phyloP scores from a whole-genome alignment of 2,888 invertebrate genomes.

The Drosophila kuntzei region DNA sequence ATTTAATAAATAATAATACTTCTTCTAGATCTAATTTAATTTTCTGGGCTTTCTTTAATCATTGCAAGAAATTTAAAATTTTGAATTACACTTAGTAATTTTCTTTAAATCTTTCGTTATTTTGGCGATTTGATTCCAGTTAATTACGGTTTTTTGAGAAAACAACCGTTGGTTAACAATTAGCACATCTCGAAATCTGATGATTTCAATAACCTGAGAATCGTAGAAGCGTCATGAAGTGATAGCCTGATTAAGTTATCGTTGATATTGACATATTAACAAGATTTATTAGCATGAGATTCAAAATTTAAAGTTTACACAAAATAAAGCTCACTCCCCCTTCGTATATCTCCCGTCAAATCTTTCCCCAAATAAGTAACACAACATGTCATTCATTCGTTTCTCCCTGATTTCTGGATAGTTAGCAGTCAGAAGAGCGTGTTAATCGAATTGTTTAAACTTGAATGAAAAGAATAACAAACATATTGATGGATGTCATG shows the following conservation, averaged over 20 bases:
- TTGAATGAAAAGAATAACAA: conserved; percentile 19
- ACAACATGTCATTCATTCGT: conserved; percentile 30
- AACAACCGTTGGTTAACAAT: conserved; percentile 39
- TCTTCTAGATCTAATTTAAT: no score
- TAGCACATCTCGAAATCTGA: conserved; percentile 53
- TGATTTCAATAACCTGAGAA: conserved; percentile 26
- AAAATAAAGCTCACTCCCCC: conserved; percentile 14
- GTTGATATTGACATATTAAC: conserved; percentile 71
- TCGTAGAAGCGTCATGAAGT: conserved; percentile 34
- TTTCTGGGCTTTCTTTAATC: no score
- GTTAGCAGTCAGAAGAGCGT: conserved; percentile 39
- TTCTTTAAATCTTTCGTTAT: not conserved
- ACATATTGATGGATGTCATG: conserved; percentile 38
- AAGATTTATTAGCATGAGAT: conserved; percentile 64
- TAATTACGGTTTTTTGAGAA: conserved; percentile 5
- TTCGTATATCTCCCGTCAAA: not conserved
- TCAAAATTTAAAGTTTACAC: conserved; percentile 60
- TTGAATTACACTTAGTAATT: not conserved
- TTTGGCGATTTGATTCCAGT: not conserved
- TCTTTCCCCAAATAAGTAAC: conserved; percentile 30
- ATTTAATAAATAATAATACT: no score
- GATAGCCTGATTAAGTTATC: conserved; percentile 59
- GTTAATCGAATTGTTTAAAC: conserved; percentile 54
- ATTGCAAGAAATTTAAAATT: no score
- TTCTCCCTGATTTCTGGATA: conserved; percentile 26